These are phyloP conservation scores for Callionymus lyra DNA, from an alignment of 2,113 vertebrate genomes.

Conservation along the genomic window DNA sequence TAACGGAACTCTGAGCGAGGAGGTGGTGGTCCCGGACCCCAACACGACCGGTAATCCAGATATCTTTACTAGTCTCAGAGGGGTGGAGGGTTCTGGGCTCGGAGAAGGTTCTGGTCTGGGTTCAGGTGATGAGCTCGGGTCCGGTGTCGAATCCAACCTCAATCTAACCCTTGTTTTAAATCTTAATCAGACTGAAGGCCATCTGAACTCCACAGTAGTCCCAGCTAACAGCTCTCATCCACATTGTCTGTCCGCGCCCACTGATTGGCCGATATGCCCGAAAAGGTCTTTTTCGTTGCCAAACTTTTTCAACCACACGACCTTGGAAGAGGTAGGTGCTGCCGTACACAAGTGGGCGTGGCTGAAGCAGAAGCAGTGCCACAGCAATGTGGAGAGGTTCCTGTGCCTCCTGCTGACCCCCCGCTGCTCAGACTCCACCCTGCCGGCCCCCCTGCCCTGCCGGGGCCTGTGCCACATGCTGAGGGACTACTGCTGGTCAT, in stretches of 20 bases:
- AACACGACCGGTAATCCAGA: conserved; percentile 39
- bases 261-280: conserved; percentile 66
- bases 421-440: conserved; percentile 35
- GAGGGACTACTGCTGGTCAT: conserved; percentile 79
- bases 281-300: conserved; percentile 65
- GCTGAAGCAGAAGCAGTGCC: conserved; percentile 71
- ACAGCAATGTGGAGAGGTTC: conserved; percentile 77
- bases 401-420: conserved; percentile 84
- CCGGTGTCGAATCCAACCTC: conserved; percentile 3
- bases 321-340: conserved; percentile 57
- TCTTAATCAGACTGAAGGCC: neutral
- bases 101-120: conserved; percentile 3
- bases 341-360: conserved; percentile 69
- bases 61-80: conserved; percentile 21
- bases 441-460: conserved; percentile 62
- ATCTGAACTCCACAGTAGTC: conserved; percentile 13
- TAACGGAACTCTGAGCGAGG: conserved; percentile 16
- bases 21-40: conserved; percentile 18
- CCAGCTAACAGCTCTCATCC: conserved; percentile 19
- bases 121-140: conserved; percentile 2
- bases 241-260: conserved; percentile 59
- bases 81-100: conserved; percentile 22
- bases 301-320: conserved; percentile 73
- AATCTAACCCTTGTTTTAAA: conserved; percentile 5
- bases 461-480: conserved; percentile 79